phyloP scores from a whole-genome alignment of 2,888 invertebrate genomes.

The Acronicta aceris region DNA sequence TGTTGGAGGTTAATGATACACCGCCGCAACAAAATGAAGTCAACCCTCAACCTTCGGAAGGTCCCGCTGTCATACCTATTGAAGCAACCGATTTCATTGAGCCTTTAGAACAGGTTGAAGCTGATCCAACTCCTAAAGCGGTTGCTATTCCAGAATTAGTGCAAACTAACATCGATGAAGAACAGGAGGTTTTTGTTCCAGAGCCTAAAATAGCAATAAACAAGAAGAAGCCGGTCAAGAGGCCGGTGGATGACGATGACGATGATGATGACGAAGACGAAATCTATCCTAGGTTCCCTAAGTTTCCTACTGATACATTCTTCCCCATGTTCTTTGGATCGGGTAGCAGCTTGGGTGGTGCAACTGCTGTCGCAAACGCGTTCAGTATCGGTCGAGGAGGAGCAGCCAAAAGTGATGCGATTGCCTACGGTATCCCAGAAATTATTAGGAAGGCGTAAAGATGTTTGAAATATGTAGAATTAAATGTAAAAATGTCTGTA shows the following conservation, averaged over 20 bases:
- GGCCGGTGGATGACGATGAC: slow-evolving; percentile 67
- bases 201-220: slow-evolving; percentile 70
- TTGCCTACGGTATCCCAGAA: slow-evolving; percentile 91
- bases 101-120: slow-evolving; percentile 72
- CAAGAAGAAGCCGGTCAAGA: slow-evolving; percentile 71
- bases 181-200: slow-evolving; percentile 69
- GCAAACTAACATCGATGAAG: slow-evolving; percentile 75
- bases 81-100: slow-evolving; percentile 71
- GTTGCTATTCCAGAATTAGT: slow-evolving; percentile 68
- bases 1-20: slow-evolving; percentile 68
- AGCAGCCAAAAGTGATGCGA: slow-evolving; percentile 92
- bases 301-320: slow-evolving; percentile 87
- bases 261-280: slow-evolving; percentile 80
- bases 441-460: slow-evolving; percentile 68
- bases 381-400: slow-evolving; percentile 92
- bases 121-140: slow-evolving; percentile 68
- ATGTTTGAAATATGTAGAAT: slow-evolving; percentile 20
- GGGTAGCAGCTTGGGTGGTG: slow-evolving; percentile 81
- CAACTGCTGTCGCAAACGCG: slow-evolving; percentile 92
- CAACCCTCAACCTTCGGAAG: slow-evolving; percentile 70
- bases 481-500: slow-evolving; percentile 45
- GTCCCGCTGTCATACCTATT: slow-evolving; percentile 60
- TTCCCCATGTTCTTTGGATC: slow-evolving; percentile 91
- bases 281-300: slow-evolving; percentile 75
- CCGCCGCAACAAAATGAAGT: slow-evolving; percentile 81